Percentiles rank a stretch among this genome's conserved stretches.
These are phyloP conservation scores for Phyto melanocephala DNA, from an alignment of 2,888 invertebrate genomes.

Conservation along the genomic window DNA sequence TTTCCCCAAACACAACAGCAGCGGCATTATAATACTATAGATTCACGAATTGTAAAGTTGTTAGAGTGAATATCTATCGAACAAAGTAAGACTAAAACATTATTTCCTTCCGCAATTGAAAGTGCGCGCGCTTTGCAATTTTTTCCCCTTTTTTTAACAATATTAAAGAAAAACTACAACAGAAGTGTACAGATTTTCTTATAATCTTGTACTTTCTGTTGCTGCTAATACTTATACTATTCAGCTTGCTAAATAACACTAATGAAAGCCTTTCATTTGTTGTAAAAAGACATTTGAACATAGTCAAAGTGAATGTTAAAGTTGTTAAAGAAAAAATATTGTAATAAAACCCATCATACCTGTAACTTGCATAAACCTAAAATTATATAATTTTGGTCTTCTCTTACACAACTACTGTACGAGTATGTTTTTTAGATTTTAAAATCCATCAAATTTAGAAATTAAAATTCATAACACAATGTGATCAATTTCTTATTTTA, in stretches of 20 bases:
- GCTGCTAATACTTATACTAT: neutral
- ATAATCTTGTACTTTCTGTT: neutral
- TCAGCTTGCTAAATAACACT: neutral
- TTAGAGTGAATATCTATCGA: neutral
- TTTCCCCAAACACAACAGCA: conserved; percentile 13
- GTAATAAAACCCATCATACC: neutral
- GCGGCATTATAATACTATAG: neutral
- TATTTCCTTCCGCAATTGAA: conserved; percentile 59
- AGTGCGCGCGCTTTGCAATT: neutral
- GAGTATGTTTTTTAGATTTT: neutral
- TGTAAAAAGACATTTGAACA: neutral
- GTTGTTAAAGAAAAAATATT: neutral
- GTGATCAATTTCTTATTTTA: conserved; percentile 6
- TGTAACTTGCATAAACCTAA: neutral
- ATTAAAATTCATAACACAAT: conserved; percentile 49
- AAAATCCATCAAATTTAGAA: conserved; percentile 2
- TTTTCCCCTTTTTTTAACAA: neutral
- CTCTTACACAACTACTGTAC: neutral
- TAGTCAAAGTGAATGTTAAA: conserved; percentile 41
- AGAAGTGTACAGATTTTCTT: conserved; percentile 2
- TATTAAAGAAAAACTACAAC: neutral
- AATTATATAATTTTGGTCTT: conserved; percentile 31
- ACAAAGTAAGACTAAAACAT: conserved; percentile 24
- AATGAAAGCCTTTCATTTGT: conserved; percentile 25
- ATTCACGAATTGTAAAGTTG: neutral